These are phyloP conservation scores for Tanytarsus gracilentus DNA, from an alignment of 2,888 invertebrate genomes.

Conservation along the genomic window DNA sequence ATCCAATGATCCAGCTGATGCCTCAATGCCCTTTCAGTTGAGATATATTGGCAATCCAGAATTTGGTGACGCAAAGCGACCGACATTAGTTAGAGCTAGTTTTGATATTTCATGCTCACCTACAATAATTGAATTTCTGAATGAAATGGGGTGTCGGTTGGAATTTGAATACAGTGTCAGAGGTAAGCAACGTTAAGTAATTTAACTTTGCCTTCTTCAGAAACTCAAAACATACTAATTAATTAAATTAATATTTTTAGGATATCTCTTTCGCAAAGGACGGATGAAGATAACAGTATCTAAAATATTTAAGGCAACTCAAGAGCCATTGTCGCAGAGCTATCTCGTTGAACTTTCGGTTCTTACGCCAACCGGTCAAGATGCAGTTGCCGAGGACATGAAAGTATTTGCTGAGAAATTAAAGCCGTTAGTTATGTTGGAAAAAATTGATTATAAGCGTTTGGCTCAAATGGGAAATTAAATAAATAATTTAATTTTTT, in stretches of 20 bases:
- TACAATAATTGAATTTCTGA: conserved; percentile 82
- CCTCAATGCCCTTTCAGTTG: conserved; percentile 64
- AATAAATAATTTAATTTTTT: neutral
- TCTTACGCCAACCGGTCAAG: conserved; percentile 82
- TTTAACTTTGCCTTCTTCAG: neutral
- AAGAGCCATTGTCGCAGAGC: conserved; percentile 83
- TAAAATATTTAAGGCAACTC: conserved; percentile 76
- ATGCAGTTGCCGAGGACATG: conserved; percentile 94
- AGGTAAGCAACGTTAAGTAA: no score
- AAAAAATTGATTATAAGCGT: conserved; percentile 85
- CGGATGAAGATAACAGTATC: conserved; percentile 95
- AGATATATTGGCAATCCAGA: conserved; percentile 89
- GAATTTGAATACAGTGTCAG: conserved; percentile 92
- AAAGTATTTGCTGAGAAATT: conserved; percentile 89
- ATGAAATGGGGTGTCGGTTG: conserved; percentile 79
- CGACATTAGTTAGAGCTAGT: conserved; percentile 83
- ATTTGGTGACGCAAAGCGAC: conserved; percentile 76
- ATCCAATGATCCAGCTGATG: conserved; percentile 64
- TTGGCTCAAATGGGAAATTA: conserved; percentile 39
- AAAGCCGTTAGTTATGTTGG: conserved; percentile 80
- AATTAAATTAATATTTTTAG: conserved; percentile 34
- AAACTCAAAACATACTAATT: conserved; percentile 13
- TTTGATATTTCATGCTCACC: conserved; percentile 87
- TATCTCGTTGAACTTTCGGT: conserved; percentile 87
- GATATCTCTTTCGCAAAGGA: conserved; percentile 91